Base-by-base conservation (phyloP, 1,140 invertebrate species). In the Schlechtendalia chinensis region DNA sequence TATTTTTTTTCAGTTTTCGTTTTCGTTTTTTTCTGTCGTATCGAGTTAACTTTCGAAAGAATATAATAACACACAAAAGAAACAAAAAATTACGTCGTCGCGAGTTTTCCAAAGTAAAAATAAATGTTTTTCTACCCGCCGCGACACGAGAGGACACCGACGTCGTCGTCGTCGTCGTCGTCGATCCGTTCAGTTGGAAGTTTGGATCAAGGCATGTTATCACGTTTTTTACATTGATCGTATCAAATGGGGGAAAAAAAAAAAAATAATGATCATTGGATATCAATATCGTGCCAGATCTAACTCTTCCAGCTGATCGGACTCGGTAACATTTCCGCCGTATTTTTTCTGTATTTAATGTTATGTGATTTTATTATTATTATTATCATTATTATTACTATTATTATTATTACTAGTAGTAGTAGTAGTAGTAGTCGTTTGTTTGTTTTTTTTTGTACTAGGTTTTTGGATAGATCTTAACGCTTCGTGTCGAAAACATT, bases 231-330 rank as follows among this genome's bases (percentile, higher is more conserved):
- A 17, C 50, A 16, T 61, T 39, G 8, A 39, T 56, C 58, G 17
- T 75, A 27, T 47, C 39, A 58, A 75, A 75, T 75, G 56, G 17
- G 32, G n/a, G n/a, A n/a, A n/a, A n/a, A n/a, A 39, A 39, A 39
- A 39, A 39, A 39, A 75, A 75, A 75, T 39, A n/a, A n/a, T 22
- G 14, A 58, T 75, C 50, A 19, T 22, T 75, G 39, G 32, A 50
- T 79, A 58, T 82, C 14, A 29, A n/a, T 19, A 27, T 47, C 3
- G 80, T 82, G 89, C 88, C 89, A 90, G 89, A 90, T 90, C 89
- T 90, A 90, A 89, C 89, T 90, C 89, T 90, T 90, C 89, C 89
- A 89, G 88, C 89, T 89, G 87, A 89, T 82, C 61, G 81, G 82
- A 63, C 56, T 65, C 22, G 54, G 81, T 56, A 0, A 0, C n/a